phyloP scores from a whole-genome alignment of 2,797 vertebrate species.

The Gallinago nigripennis region DNA sequence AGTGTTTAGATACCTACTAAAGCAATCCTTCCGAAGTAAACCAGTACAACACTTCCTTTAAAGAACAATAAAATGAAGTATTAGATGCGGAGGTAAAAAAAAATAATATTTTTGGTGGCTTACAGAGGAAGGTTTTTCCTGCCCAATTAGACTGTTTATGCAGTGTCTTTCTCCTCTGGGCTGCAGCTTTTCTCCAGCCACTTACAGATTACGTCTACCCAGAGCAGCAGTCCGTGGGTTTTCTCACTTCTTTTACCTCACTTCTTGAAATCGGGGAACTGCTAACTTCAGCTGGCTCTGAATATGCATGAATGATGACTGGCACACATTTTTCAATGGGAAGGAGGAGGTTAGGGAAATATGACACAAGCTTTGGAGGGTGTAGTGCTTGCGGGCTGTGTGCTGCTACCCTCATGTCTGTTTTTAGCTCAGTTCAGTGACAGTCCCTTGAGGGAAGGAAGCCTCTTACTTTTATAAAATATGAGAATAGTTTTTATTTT shows the following conservation, averaged over 20 bases:
- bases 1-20: neutral
- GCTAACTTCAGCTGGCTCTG: constrained; percentile 12
- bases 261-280: neutral
- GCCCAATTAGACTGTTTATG: neutral
- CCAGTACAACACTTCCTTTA: neutral
- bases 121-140: neutral
- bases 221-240: neutral
- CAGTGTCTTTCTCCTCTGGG: neutral
- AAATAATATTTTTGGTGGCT: neutral
- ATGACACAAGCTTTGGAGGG: neutral
- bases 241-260: constrained; percentile 9
- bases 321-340: neutral
- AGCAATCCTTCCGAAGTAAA: neutral
- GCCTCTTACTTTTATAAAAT: neutral
- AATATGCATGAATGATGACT: constrained; percentile 36
- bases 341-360: neutral
- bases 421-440: neutral
- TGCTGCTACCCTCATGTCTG: neutral
- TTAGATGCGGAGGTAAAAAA: neutral
- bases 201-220: neutral
- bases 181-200: neutral
- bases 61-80: neutral
- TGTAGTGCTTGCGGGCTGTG: neutral
- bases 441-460: neutral
- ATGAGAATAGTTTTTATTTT: neutral